Evolutionary conservation across 2,113 vertebrate genomes (phyloP).

Genomic region (Salvator merianae): DNA sequence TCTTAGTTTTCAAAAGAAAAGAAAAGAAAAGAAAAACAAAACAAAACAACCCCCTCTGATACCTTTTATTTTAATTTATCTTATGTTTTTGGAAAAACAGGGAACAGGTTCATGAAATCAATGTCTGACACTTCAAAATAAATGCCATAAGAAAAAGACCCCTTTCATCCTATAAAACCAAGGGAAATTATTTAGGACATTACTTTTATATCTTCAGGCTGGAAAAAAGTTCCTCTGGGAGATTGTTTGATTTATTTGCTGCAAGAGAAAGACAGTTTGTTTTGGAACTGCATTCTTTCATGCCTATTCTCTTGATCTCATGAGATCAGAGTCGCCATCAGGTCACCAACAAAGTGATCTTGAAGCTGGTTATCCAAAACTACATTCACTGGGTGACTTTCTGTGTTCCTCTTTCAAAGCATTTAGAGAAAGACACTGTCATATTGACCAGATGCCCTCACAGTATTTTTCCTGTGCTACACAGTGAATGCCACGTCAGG

Average conservation of each 20-base stretch:
- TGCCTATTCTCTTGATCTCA: background rate
- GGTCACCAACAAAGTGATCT: conserved; percentile 48
- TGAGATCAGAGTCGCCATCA: conserved; percentile 45
- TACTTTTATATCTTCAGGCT: conserved; percentile 36
- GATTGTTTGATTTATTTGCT: conserved; percentile 17
- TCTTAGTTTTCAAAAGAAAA: no score
- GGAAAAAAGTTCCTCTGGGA: conserved; percentile 37
- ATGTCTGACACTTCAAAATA: background rate
- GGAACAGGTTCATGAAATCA: background rate
- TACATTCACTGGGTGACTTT: conserved; percentile 43
- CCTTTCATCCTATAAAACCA: conserved; percentile 17
- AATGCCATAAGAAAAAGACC: background rate
- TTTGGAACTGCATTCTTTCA: conserved; percentile 34
- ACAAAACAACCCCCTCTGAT: background rate
- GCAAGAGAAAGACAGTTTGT: conserved; percentile 45
- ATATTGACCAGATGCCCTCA: background rate
- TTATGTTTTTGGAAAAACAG: background rate
- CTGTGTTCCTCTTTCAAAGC: conserved; percentile 14
- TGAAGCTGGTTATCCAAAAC: conserved; percentile 19
- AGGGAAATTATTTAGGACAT: conserved; percentile 51
- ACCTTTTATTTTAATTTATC: background rate
- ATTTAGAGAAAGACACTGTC: background rate
- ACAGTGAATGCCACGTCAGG: background rate
- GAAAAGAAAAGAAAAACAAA: background rate
- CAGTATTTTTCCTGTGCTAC: background rate